Evolutionary conservation across 2,888 invertebrate species (phyloP), one percentile per base, ranked within the genome.

Genomic region (Mythimna ferrago): DNA sequence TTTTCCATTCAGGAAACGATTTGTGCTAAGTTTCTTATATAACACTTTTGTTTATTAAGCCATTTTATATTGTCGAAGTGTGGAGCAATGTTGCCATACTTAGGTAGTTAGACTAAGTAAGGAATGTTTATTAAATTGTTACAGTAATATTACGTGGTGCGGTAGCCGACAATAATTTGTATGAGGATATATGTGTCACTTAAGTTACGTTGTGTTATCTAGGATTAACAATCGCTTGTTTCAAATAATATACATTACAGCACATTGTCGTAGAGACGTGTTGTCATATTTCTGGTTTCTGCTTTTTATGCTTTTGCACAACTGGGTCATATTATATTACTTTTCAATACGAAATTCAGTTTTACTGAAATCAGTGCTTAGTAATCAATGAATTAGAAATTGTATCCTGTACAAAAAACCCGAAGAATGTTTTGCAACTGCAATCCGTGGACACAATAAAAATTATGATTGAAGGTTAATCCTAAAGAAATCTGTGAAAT

Each of bases 1-100:
- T 85, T 85, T 86, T 69, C 74, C 78, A 71, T 83, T 83, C 81
- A 87, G 85, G 85, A 84, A 85, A 75, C 77, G 71, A 80, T 78
- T 78, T 73, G 56, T 83, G 85, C 86, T 89, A 89, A 83, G 76
- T 87, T 88, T 82, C 75, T 88, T 86, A 82, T 72, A 82, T 66
- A 86, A 89, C 61, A 73, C 73, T 83, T 84, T 85, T 82, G 83
- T 89, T 88, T 87, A 87, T 87, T 86, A 86, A 87, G 85, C 81
- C 60, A 86, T 87, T 87, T 85, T 75, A 82, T 77, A 74, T 66
- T 71, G 65, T 76, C 60, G 41, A 81, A 61, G 82, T 76, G 57
- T 70, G 62, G 51, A 61, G 80, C 64, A 71, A 73, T 78, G 71
- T 76, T 73, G 54, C 62, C 35, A 57, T 74, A 71, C 63, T 76